Base-by-base conservation (phyloP, 2,113 vertebrate genomes). In the Ochotona princeps region DNA sequence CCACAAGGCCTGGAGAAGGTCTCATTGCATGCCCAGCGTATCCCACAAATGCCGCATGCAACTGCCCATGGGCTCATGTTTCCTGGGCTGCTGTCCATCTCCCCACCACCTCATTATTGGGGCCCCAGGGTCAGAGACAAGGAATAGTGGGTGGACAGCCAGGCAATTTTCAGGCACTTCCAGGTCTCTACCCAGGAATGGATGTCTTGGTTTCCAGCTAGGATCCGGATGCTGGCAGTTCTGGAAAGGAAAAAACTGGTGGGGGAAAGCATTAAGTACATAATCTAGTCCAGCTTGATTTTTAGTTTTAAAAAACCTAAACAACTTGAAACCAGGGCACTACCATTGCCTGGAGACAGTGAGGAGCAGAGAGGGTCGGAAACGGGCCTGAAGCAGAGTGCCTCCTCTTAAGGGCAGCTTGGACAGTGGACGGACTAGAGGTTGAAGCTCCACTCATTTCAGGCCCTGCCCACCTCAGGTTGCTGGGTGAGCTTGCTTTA, bases 321-420 rank as follows among this genome's bases (percentile, higher is more conserved):
- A 81, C 14, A 83, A 63, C 57, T 78, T 86, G 65, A 73, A 95
- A 90, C 8, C 32, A 87, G 73, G 86, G 87, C 76, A 79, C 17
- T 49, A 57, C 23, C 69, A 63, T 23, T 44, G 65, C 54, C 54
- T 79, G 49, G 79, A 94, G 38, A 65, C 28, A 75, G 70, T 2
- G 65, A 23, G n/a, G 67, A 63, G 49, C 23, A 74, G 54, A 84
- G 21, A 67, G 80, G 25, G 32, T 32, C 0, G 0, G 65, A 57
- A 73, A 66, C 6, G 9, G 15, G 35, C 49, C 4, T 5, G 44
- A 83, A 47, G 20, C 38, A 7, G 1, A 11, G 0, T 8, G 47
- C 47, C 13, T 25, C 69, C 25, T 47, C 30, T 13, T 13, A 10
- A 26, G 49, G 73, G 69, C 72, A 75, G 70, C 25, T 7, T 54